A percentile compares a stretch with the other conserved stretches of the same genome.
Conservation (phyloP, 1,140 invertebrate species). For the Eupeodes corollae region DNA sequence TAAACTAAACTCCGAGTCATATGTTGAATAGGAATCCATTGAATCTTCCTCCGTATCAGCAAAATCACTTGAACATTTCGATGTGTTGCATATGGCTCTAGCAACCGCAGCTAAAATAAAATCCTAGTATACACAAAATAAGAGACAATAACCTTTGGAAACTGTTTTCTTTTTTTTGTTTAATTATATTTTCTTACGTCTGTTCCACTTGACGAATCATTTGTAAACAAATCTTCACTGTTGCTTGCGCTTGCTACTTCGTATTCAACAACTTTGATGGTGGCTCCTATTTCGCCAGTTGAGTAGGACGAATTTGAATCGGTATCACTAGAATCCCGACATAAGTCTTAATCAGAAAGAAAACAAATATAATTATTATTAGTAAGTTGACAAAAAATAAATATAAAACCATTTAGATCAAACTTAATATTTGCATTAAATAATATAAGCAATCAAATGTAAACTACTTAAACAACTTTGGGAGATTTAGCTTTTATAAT, state of each 20-base stretch:
- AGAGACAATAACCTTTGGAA: not conserved
- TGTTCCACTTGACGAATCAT: conserved; percentile 7
- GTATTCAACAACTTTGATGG: conserved; percentile 12
- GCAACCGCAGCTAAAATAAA: not conserved
- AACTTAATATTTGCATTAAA: no score
- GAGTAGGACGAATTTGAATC: conserved; percentile 16
- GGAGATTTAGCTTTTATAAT: no score
- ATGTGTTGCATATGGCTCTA: conserved; percentile 33
- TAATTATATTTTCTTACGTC: conserved; percentile 3
- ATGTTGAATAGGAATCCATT: conserved; percentile 21
- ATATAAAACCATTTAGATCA: no score
- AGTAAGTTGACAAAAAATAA: no score
- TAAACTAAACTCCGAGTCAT: conserved; percentile 43
- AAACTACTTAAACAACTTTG: no score
- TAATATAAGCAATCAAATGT: no score
- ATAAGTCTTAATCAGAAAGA: conserved; percentile 37
- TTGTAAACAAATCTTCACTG: conserved; percentile 33
- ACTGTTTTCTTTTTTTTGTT: not conserved
- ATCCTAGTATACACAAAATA: conserved; percentile 1
- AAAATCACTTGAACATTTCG: conserved; percentile 25
- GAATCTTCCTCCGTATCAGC: conserved; percentile 44
- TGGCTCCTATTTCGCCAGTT: conserved; percentile 5
- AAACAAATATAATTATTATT: conserved; percentile 6
- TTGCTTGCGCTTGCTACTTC: conserved; percentile 26
- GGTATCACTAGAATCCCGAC: conserved; percentile 40